phyloP scores from a whole-genome alignment of 2,113 vertebrate genomes.

The Osmerus mordax region DNA sequence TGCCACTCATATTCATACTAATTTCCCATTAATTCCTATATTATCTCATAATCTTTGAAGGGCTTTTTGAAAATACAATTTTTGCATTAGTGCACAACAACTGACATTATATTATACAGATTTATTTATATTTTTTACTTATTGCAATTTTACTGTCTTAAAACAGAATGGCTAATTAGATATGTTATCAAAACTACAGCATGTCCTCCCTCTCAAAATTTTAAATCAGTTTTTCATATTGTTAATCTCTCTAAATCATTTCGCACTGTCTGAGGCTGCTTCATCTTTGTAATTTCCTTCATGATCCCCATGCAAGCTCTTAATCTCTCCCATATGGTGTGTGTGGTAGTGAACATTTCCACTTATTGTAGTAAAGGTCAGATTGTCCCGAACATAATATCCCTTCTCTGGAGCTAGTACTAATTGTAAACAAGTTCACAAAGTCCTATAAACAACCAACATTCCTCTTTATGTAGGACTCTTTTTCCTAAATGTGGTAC shows the following conservation, averaged over 20 bases:
- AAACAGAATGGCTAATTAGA: slow-evolving; percentile 1
- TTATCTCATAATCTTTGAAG: neutral
- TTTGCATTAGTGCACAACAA: too few species aligned
- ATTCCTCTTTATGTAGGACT: slow-evolving; percentile 81
- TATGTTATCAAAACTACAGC: slow-evolving; percentile 27
- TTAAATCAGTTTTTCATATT: slow-evolving; percentile 39
- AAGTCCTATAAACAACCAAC: slow-evolving; percentile 71
- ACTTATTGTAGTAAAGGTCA: neutral
- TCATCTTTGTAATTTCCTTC: slow-evolving; percentile 67
- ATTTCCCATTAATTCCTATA: slow-evolving; percentile 20
- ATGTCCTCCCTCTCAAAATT: slow-evolving; percentile 4
- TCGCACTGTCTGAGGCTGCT: slow-evolving; percentile 41
- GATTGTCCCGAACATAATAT: slow-evolving; percentile 24
- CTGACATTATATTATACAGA: too few species aligned
- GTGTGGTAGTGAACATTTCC: slow-evolving; percentile 51
- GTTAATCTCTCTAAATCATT: slow-evolving; percentile 55
- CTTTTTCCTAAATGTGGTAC: slow-evolving; percentile 71
- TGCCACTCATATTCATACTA: neutral
- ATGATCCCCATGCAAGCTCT: slow-evolving; percentile 46
- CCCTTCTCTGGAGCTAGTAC: slow-evolving; percentile 66
- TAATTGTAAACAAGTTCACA: slow-evolving; percentile 67
- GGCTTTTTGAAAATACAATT: too few species aligned
- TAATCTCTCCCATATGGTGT: slow-evolving; percentile 77
- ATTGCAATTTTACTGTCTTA: too few species aligned
- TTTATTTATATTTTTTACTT: too few species aligned